Base-by-base conservation (phyloP, 2,797 vertebrate genomes). In the Naso thynnoides region DNA sequence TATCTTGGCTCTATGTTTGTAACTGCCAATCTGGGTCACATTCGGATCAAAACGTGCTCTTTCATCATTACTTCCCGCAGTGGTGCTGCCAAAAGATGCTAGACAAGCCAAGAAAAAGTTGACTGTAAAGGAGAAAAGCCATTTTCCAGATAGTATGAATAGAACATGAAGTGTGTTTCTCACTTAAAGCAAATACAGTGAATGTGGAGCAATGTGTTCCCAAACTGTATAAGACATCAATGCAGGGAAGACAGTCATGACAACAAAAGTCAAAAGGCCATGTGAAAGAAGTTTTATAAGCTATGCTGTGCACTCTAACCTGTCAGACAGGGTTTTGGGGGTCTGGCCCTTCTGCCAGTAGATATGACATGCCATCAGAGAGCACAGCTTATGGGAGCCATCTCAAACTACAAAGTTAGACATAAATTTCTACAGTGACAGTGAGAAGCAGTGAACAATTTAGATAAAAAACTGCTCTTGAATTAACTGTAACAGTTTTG, bases 211-310 rank as follows among this genome's bases (percentile, higher is more conserved):
- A 48, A 54, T 81, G 60, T 6, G 21, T 76, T 84, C 79, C 89
- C 81, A 82, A 75, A 86, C 84, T 84, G 86, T 73, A 54, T 65
- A 53, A 88, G 73, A 71, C 76, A 90, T 88, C 85, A 90, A 83
- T 75, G 66, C 50, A 29, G 71, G 50, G 61, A 68, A 87, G 84
- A 82, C 68, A 56, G 26, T 52, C 76, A 89, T 87, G 90, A 90
- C 87, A 90, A 85, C 80, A 73, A 66, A 62, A 83, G 87, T 88
- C 87, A 84, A 91, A 86, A 90, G 85, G 90, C 81, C 86, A 88
- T 73, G 68, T 85, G 78, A 88, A 86, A 84, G 81, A 86, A 65
- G 44, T 69, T 81, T 84, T 81, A 21, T 66, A 58, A 79, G 70
- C 68, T 64, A 33, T 63, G 63, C 23, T 42, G 42, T 56, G 58